Evolutionary conservation across 92 coral and sea anemone genomes (phyloP), one percentile per base, ranked within the genome.

Genomic region (Bergia sp.): DNA sequence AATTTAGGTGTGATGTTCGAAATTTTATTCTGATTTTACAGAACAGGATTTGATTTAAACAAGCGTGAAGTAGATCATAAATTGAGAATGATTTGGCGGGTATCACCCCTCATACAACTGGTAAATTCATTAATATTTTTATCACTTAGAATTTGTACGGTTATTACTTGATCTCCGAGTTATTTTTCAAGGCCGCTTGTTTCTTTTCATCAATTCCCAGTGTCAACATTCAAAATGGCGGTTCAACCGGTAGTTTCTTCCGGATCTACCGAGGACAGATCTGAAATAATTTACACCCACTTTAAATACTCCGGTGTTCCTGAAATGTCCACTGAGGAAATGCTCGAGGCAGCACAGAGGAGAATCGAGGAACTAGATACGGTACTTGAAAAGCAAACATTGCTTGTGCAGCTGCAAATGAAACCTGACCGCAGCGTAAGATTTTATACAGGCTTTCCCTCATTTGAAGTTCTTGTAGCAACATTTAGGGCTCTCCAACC

Each of bases 371-470:
- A 79, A 29, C 39, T 79, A 23, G 83, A 79, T 42, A 21, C 65
- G 5, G 37, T 55, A 0, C 23, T 11, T 20, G 23, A 23, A 50
- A 49, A 36, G 2, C 3, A 53, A 53, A 0, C 66, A 20, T 29
- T 47, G 40, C 50, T 21, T 53, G 67, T 7, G 13, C 65, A 36
- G 18, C 83, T 47, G 2, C n/a, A 53, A 53, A 80, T 53, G 69
- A 80, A 53, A 55, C 45, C 85, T 53, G 71, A 55, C 47, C 21
- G 47, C 43, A 38, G 47, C 5, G 37, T 80, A 11, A 80, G 73
- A 9, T 53, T 80, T 80, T 80, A 53, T 29, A 80, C 85, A 36
- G 73, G 85, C 36, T 80, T 80, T 38, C 44, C 47, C 9, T 80
- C 73, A 0, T 80, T 57, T 18, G 47, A 80, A 7, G 7, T 80